A percentile compares a stretch with the other conserved stretches of the same genome.
phyloP scores from a whole-genome alignment of 2,888 invertebrate species.

The Lypha dubia region DNA sequence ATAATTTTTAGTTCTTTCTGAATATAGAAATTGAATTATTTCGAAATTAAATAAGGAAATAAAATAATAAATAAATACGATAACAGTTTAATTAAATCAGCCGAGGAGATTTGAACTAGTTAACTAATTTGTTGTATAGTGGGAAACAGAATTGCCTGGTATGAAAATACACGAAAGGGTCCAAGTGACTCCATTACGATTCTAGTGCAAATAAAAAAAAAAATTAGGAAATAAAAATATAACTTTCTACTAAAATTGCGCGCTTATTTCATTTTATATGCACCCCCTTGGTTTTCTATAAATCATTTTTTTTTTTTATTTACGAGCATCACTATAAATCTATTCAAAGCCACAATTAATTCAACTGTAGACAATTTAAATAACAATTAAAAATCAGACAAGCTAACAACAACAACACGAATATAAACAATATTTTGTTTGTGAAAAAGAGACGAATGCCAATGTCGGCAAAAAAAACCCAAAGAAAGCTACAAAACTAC shows the following conservation, averaged over 20 bases:
- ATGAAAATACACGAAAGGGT: too few species aligned
- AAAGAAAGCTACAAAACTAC: conserved; percentile 59
- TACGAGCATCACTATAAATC: background rate
- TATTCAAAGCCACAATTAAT: conserved; percentile 14
- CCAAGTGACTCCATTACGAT: too few species aligned
- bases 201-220: background rate
- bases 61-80: too few species aligned
- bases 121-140: too few species aligned
- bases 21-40: too few species aligned
- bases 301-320: background rate
- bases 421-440: conserved; percentile 23
- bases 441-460: conserved; percentile 65
- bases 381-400: conserved; percentile 64
- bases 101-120: too few species aligned
- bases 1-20: too few species aligned
- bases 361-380: conserved; percentile 58
- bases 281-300: conserved; percentile 5
- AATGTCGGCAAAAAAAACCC: conserved; percentile 63
- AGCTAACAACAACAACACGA: conserved; percentile 36
- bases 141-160: too few species aligned
- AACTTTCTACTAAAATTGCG: conserved; percentile 40
- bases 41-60: too few species aligned
- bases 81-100: too few species aligned
- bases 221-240: background rate
- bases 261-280: conserved; percentile 10